phyloP scores from a whole-genome alignment of 2,888 invertebrate species.

The Xestia sexstrigata region DNA sequence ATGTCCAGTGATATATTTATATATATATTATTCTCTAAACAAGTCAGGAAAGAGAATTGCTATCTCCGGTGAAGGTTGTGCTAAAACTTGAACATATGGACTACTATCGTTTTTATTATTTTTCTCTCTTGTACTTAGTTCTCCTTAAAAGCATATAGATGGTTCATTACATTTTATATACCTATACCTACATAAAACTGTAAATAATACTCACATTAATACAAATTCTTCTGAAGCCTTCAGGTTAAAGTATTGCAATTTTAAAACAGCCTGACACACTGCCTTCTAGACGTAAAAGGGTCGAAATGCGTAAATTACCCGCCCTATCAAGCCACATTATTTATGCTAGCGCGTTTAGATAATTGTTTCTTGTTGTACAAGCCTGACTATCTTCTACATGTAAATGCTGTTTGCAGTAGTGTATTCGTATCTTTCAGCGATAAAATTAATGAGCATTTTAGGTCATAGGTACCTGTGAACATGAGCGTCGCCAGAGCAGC shows the following conservation, averaged over 20 bases:
- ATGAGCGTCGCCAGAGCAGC: background rate
- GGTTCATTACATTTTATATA: background rate
- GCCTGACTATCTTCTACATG: constrained; percentile 41
- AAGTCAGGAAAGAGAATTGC: no score
- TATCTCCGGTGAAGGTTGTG: no score
- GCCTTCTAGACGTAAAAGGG: background rate
- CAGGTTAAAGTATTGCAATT: constrained; percentile 15
- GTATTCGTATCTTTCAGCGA: constrained; percentile 34
- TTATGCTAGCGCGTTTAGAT: constrained; percentile 36
- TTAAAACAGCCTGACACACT: background rate
- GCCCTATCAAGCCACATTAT: constrained; percentile 13
- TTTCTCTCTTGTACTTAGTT: no score
- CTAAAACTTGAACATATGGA: no score
- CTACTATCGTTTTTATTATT: no score
- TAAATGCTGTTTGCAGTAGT: constrained; percentile 19
- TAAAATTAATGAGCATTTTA: constrained; percentile 29
- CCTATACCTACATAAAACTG: background rate
- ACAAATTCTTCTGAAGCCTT: constrained; percentile 8
- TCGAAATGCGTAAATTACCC: constrained; percentile 8
- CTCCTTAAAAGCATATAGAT: no score
- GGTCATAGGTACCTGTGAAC: background rate
- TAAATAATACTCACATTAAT: constrained; percentile 46
- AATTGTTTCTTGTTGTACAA: constrained; percentile 37
- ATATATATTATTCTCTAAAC: no score
- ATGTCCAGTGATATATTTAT: no score